Base-by-base conservation (phyloP, 2,797 vertebrate species). In the Leptatherina wallacei region DNA sequence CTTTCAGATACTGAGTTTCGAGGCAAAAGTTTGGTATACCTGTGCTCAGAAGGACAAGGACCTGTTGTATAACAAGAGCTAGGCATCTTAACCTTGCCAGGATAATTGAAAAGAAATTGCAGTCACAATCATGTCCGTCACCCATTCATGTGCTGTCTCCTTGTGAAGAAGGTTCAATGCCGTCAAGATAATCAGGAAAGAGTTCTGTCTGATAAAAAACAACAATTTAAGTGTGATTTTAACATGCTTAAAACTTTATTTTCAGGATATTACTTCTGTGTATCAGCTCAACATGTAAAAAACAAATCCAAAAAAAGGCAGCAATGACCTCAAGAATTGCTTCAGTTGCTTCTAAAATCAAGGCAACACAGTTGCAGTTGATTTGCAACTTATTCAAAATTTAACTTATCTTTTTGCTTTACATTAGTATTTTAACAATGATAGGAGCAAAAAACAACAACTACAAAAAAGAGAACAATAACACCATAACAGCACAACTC, bases 101-200 rank as follows among this genome's bases (percentile, higher is more conserved):
- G 84, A 86, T 87, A 88, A 89, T 80, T 85, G 81, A 83, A 73
- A 80, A 88, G 75, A 84, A 77, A 84, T 81, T 66, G 73, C 71
- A 70, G 65, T 68, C 75, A 73, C 78, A 61, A 78, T 77, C 56
- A 65, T 69, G 86, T 85, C 85, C 83, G 78, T 89, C 87, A 90
- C 70, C 57, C 69, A 69, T 84, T 82, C 67, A 49, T 73, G 76
- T 33, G 75, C 75, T 64, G 70, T 84, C 77, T 75, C 58, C 63
- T 74, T 13, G 71, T 76, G 77, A 88, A 72, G 71, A 81, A 51
- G 65, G 65, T 66, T 77, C 81, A 85, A 90, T 74, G 87, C 44
- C 71, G 80, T 73, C 65, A 63, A 78, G 77, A 84, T 83, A 82
- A 87, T 84, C 74, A 80, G 61, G 47, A 82, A 61, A 70, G 75